phyloP scores from a whole-genome alignment of 2,888 invertebrate genomes.

The Lasioglossum marginatum region DNA sequence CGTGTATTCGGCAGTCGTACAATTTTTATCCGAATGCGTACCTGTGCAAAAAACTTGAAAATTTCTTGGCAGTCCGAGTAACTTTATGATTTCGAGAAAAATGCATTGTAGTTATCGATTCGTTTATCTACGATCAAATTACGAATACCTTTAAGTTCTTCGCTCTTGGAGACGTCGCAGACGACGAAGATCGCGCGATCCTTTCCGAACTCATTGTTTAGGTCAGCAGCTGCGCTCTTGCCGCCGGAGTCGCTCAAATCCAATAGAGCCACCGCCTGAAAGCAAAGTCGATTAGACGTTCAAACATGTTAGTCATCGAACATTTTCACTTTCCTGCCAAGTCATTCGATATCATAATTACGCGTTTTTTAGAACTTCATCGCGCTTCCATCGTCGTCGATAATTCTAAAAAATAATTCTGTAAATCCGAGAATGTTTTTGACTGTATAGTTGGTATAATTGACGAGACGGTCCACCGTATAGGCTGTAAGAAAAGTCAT shows the following conservation, averaged over 20 bases:
- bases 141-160: constrained; percentile 84
- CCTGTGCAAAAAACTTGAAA: no score
- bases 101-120: no score
- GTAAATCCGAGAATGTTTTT: no score
- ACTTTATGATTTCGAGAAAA: no score
- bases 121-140: neutral
- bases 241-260: constrained; percentile 83
- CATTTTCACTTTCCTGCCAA: neutral
- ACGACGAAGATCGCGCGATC: constrained; percentile 85
- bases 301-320: neutral
- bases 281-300: neutral
- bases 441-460: no score
- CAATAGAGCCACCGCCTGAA: constrained; percentile 80
- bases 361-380: neutral
- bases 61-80: no score
- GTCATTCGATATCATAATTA: neutral
- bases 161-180: constrained; percentile 85
- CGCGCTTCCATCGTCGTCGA: neutral
- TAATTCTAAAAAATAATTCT: no score
- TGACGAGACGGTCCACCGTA: no score
- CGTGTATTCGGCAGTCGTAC: no score
- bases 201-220: constrained; percentile 84
- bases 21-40: no score
- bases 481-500: no score
- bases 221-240: constrained; percentile 82